Base-by-base conservation (phyloP, 2,888 invertebrate species). In the Rotaria macrura region DNA sequence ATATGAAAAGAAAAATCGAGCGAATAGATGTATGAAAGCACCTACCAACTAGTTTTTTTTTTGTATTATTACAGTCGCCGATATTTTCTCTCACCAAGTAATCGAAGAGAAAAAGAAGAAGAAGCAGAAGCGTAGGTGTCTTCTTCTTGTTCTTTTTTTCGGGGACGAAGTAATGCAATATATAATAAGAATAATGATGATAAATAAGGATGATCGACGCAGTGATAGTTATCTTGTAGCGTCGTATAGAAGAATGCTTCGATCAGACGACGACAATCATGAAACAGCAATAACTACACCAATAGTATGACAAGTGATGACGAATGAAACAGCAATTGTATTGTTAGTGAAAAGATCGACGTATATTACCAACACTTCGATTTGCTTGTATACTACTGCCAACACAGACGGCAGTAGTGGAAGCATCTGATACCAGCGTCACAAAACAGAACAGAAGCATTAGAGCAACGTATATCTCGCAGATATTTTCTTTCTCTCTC, bases 51-150 rank as follows among this genome's bases (percentile, higher is more conserved):
- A 65, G 34, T 34, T 65, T 5, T 34, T 65, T 65, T 4, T 65
- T 65, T 34, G 65, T 65, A 20, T 65, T 65, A 65, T 65, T 34
- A 65, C 65, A 34, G 65, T 65, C 34, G 65, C 65, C 65, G 65
- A 65, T 65, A 34, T 65, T 47, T 34, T 34, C 65, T 65, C 65
- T 34, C 14, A 65, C 65, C 6, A 65, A 65, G 65, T 65, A 65
- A 65, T 65, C 65, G 65, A 65, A 65, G 65, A 65, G 38, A 65
- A 65, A 65, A 65, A 34, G n/a, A n/a, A n/a, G n/a, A 65, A 47
- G 65, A 65, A 65, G 65, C 65, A 65, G 29, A 65, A 34, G 65
- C 65, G 34, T 34, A 65, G 65, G 34, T 34, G 65, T 65, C 34
- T 34, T 65, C 65, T 29, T 34, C 34, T 34, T 65, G 20, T 65